Evolutionary conservation across 2,797 vertebrate genomes (phyloP), one percentile per base, ranked within the genome.

Genomic region (Gadopsis marmoratus): DNA sequence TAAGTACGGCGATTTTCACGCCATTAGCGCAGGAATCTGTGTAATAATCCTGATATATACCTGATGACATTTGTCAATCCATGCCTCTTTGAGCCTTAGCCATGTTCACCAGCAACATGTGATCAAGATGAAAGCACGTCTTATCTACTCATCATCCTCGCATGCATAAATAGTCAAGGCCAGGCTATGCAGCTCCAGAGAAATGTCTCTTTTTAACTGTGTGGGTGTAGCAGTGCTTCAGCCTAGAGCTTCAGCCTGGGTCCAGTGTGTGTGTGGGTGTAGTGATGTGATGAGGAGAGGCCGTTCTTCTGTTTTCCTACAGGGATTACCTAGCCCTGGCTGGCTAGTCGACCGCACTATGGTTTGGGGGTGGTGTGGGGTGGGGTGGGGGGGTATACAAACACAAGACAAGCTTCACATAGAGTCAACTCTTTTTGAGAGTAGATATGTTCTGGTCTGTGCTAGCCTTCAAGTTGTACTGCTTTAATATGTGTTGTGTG

Each of bases 251-350:
- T 74, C 73, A 76, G 74, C 78, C 75, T 67, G 63, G 56, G 54
- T 81, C 71, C 74, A 68, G 79, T 29, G 41, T 83, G 86, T 74
- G 88, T 86, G 78, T 39, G 37, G 79, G 86, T 87, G 88, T 82
- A 62, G 74, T 61, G 70, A 65, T 82, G 84, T 79, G 82, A 86
- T 89, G 86, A 71, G 76, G 80, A 86, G 85, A 76, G 69, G 81
- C 58, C 19, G 54, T 47, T 81, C 84, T 86, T 83, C 81, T 89
- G 87, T 91, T 92, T 93, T 91, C 83, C 78, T 90, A 83, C 72
- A 64, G 82, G 88, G 84, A 91, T 88, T 89, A 91, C 83, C 81
- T 85, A 55, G 86, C 76, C 84, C 71, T 11, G 66, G 81, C 85
- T 69, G 81, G 79, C 79, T 84, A 84, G 41, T 77, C n/a, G 31